These are phyloP conservation scores for Loxodonta africana DNA, from an alignment of 2,113 vertebrate genomes.

Conservation along the genomic window DNA sequence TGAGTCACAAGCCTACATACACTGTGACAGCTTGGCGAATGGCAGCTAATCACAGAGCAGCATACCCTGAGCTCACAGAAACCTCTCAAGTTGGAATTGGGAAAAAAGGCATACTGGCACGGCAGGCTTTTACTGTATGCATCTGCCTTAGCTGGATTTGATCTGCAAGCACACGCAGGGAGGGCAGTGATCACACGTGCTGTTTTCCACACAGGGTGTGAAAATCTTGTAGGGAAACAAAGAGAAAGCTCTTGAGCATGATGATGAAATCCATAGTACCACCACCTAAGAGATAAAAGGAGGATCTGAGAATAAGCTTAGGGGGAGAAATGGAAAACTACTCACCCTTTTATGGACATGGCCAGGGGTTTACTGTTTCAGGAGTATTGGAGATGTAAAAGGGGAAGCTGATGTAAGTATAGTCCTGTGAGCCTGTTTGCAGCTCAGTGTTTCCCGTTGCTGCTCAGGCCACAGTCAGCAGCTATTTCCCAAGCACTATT, in stretches of 20 bases:
- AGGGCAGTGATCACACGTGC: neutral
- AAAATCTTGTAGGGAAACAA: neutral
- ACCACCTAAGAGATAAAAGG: neutral
- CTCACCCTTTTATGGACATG: neutral
- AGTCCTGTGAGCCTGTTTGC: neutral
- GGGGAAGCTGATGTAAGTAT: neutral
- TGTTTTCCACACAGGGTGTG: neutral
- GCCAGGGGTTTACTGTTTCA: neutral
- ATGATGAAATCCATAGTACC: no score
- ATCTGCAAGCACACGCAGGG: no score
- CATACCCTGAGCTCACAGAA: neutral
- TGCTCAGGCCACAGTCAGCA: neutral
- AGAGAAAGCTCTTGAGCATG: neutral
- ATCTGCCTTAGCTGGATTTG: neutral
- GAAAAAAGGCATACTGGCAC: neutral
- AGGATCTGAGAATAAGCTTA: neutral
- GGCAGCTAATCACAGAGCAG: conserved; percentile 31
- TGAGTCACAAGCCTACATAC: neutral
- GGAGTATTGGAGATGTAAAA: accelerated
- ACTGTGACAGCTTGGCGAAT: neutral
- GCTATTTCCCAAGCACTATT: neutral
- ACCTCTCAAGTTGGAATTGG: neutral
- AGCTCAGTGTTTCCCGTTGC: neutral
- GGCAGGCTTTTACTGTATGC: neutral
- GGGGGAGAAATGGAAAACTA: neutral